Conservation (phyloP, 1,140 invertebrate species). For the Drosophila grimshawi region DNA sequence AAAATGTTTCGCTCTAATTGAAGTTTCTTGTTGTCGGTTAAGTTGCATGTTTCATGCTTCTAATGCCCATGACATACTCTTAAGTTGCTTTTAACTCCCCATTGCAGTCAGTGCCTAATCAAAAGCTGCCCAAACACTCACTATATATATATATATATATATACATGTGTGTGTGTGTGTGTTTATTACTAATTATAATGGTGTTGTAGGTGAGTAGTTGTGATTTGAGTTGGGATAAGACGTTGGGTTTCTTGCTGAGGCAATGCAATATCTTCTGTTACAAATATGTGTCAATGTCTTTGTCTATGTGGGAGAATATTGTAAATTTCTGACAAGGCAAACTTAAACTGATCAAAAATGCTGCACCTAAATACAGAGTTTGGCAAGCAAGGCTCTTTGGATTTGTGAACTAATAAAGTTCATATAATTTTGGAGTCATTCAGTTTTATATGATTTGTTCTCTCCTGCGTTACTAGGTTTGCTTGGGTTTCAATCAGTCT, state of each 20-base stretch:
- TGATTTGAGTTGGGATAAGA: not conserved
- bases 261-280: not conserved
- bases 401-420: too few species aligned
- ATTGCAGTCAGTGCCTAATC: constrained; percentile 26
- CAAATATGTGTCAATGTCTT: not conserved
- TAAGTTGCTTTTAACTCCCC: constrained; percentile 25
- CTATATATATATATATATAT: constrained; percentile 4
- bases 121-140: constrained; percentile 13
- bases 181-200: constrained; percentile 24
- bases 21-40: constrained; percentile 67
- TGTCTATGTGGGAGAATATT: not conserved
- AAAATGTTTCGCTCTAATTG: constrained; percentile 70
- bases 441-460: too few species aligned
- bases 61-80: constrained; percentile 60
- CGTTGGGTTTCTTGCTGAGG: not conserved
- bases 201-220: not conserved
- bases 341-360: not conserved
- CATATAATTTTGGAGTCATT: not conserved
- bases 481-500: not conserved
- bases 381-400: too few species aligned
- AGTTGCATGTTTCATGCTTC: constrained; percentile 60
- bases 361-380: too few species aligned
- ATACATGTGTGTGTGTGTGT: constrained; percentile 6
- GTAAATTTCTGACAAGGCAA: not conserved
- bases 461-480: too few species aligned